Base-by-base conservation (phyloP, 2,888 invertebrate species). In the Caenorhabditis japonica region DNA sequence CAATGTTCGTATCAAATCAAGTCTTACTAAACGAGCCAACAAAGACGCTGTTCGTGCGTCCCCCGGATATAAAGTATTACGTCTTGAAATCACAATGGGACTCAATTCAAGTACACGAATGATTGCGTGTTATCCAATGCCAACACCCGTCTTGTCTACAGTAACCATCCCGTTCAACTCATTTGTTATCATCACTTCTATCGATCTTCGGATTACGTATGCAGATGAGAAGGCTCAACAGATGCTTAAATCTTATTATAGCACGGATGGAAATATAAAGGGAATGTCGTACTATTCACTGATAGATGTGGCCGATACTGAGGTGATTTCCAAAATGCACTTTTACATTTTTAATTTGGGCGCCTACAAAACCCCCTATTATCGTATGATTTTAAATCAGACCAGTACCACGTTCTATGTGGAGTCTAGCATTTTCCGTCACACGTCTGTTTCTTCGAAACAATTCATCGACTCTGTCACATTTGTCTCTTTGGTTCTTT, bases 1-100 rank as follows among this genome's bases (percentile, higher is more conserved):
- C 55, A 73, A 75, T 30, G 46, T 83, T 0, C 75, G 85, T 13
- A 51, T 85, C 23, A 77, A 79, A 51, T 85, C 83, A 3, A 79
- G 80, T 8, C 55, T 85, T 15, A 81, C 80, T 0, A 85, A 85
- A 60, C 56, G 85, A 55, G 76, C 81, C 2, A 82, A 78, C 33
- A 79, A 77, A 23, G 84, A 84, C 27, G 73, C 75, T 3, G 58
- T 76, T 4, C 72, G 75, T 49, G 72, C 75, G 27, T 71, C 77
- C 4, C 75, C 82, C 12, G 82, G 82, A 17, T 82, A 62, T 56
- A 83, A 83, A 43, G 75, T 81, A 12, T 55, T 79, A 12, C 66
- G 71, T 12, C 33, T 79, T 23, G 79, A 77, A 43, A 59, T 79
- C 27, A 62, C 68, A 17, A 66, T 69, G 47, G 53, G 60, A 21